These are phyloP conservation scores for Neotoxoptera formosana DNA, from an alignment of 1,140 invertebrate species.

Conservation along the genomic window DNA sequence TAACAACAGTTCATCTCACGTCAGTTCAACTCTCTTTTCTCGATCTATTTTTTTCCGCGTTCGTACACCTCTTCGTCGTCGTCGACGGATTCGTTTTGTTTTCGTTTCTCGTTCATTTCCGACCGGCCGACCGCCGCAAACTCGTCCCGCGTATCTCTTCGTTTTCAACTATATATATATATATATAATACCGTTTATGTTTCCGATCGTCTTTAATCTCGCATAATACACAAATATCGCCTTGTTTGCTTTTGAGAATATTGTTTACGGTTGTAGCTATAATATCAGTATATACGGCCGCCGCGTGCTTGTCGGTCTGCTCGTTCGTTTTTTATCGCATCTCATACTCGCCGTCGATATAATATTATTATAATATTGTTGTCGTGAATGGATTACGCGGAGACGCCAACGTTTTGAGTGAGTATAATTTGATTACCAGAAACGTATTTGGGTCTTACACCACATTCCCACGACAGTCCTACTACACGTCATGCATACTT, in stretches of 20 bases:
- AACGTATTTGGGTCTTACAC: neutral
- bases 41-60: neutral
- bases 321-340: neutral
- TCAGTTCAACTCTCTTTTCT: neutral
- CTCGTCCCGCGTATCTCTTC: neutral
- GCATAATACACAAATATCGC: neutral
- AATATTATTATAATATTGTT: neutral
- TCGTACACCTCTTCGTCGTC: neutral
- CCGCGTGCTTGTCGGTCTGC: neutral
- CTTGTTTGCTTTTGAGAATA: neutral
- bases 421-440: neutral
- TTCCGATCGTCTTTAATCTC: neutral
- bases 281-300: neutral
- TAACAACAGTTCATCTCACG: neutral
- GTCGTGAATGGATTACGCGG: neutral
- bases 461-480: neutral
- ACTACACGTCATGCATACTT: neutral
- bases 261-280: neutral
- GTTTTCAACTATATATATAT: neutral
- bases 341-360: neutral
- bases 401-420: neutral
- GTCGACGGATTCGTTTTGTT: neutral
- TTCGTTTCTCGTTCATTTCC: neutral
- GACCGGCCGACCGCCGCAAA: neutral
- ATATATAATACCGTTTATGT: neutral